phyloP scores from a whole-genome alignment of 1,140 invertebrate genomes.

The Thaumatotibia leucotreta region DNA sequence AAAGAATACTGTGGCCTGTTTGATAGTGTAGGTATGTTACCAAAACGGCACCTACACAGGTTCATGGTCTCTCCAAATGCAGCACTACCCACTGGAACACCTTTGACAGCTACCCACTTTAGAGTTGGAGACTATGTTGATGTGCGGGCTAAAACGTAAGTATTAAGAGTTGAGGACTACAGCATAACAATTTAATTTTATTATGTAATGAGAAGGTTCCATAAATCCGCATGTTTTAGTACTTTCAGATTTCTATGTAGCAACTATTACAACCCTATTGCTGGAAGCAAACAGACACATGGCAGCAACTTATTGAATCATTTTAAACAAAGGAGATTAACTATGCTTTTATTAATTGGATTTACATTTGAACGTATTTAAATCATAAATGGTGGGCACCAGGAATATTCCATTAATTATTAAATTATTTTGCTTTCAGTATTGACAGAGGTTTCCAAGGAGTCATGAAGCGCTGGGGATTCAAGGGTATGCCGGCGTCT shows the following conservation, averaged over 20 bases:
- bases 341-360: too few relatives aligned
- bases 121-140: slow-evolving; percentile 94
- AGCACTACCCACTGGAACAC: slow-evolving; percentile 91
- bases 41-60: slow-evolving; percentile 89
- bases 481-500: slow-evolving; percentile 93
- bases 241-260: too few relatives aligned
- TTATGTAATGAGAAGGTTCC: too few relatives aligned
- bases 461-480: slow-evolving; percentile 97
- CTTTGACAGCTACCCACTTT: slow-evolving; percentile 93
- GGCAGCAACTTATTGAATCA: too few relatives aligned
- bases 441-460: slow-evolving; percentile 98
- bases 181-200: too few relatives aligned
- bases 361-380: too few relatives aligned
- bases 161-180: slow-evolving; percentile 32
- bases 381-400: too few relatives aligned
- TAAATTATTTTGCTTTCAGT: slow-evolving; percentile 70
- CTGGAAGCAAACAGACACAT: too few relatives aligned
- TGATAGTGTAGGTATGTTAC: slow-evolving; percentile 89
- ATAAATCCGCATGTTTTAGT: too few relatives aligned
- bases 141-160: slow-evolving; percentile 94
- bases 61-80: slow-evolving; percentile 94
- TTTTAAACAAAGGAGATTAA: too few relatives aligned
- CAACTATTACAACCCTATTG: too few relatives aligned
- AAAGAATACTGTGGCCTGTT: slow-evolving; percentile 95
- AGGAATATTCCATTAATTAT: slow-evolving; percentile 2